Base-by-base conservation (phyloP, 2,113 vertebrate genomes). In the Capreolus pygargus region DNA sequence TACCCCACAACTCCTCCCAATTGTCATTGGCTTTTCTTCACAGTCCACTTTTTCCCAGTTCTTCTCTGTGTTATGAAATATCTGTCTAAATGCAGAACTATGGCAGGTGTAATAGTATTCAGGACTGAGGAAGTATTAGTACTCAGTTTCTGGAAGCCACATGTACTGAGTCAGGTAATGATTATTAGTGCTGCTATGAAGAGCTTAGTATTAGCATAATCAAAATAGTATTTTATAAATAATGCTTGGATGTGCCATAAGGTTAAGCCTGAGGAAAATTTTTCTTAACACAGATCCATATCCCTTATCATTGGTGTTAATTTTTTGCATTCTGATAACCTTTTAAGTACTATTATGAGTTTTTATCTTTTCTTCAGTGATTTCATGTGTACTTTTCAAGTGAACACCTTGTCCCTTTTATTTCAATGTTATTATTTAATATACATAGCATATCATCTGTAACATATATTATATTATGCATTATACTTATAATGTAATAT, bases 341-440 rank as follows among this genome's bases (percentile, higher is more conserved):
- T 43, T 94, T 95, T 93, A 92, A 58, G 39, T 43, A 50, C 33
- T 9, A 36, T 78, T 60, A n/a, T 64, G 52, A 74, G 27, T 82
- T 96, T 27, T 82, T 30, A 93, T 13, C 23, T 60, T 94, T 52
- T 89, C 19, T 39, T 17, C 2, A 52, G 25, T 94, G 14, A 90
- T 61, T 87, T 87, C 28, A 55, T 9, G 11, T 2, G 25, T 89
- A 89, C n/a, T 61, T 81, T 79, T 86, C 27, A 95, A 70, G 58
- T 87, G 39, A 58, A 17, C 55, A 60, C n/a, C 15, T 94, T 96
- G 6, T 58, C 1, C 43, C 28, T 94, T 87, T 93, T 57, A 50
- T 89, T 85, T 89, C 64, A 95, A 67, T 64, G 14, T 30, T 87
- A 27, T 52, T 74, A 79, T 11, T 45, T 67, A 54, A 55, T 55